phyloP scores from a whole-genome alignment of 2,888 invertebrate genomes.

The Entomobrya proxima region DNA sequence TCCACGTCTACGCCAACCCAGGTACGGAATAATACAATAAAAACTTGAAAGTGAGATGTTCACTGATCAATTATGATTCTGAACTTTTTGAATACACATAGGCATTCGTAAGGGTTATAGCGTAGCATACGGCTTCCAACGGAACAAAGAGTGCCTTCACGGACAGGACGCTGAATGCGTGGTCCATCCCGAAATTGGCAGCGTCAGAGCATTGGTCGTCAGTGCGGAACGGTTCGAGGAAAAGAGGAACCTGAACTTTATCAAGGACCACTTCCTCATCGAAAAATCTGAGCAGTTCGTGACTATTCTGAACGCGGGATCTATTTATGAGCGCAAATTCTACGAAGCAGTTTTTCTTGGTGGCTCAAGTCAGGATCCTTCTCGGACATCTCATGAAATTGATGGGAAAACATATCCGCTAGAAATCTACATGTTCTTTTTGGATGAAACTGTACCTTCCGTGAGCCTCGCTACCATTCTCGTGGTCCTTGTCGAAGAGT shows the following conservation, averaged over 20 bases:
- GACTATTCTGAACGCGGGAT: slow-evolving; percentile 44
- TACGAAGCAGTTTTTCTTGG: slow-evolving; percentile 68
- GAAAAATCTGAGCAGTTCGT: slow-evolving; percentile 41
- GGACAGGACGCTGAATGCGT: slow-evolving; percentile 15
- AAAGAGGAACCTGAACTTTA: background rate
- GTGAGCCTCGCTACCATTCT: slow-evolving; percentile 47
- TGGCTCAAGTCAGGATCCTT: background rate
- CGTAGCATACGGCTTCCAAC: slow-evolving; percentile 52
- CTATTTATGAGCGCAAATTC: slow-evolving; percentile 48
- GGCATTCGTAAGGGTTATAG: slow-evolving; percentile 16
- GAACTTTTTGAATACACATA: background rate
- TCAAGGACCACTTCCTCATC: slow-evolving; percentile 37
- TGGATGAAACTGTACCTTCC: slow-evolving; percentile 53
- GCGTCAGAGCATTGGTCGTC: slow-evolving; percentile 35
- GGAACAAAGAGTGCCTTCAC: slow-evolving; percentile 56
- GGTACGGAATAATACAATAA: background rate
- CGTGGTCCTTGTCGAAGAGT: slow-evolving; percentile 58
- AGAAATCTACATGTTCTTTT: slow-evolving; percentile 69
- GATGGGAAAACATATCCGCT: slow-evolving; percentile 64
- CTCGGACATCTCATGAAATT: slow-evolving; percentile 51
- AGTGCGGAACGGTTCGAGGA: slow-evolving; percentile 34
- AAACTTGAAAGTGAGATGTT: too few species aligned
- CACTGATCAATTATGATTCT: background rate
- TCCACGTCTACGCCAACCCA: slow-evolving; percentile 33
- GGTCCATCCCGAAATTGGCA: slow-evolving; percentile 11